Percentiles rank a stretch among this genome's conserved stretches.
phyloP scores from a whole-genome alignment of 1,140 invertebrate genomes.

The Hycleus phaleratus region DNA sequence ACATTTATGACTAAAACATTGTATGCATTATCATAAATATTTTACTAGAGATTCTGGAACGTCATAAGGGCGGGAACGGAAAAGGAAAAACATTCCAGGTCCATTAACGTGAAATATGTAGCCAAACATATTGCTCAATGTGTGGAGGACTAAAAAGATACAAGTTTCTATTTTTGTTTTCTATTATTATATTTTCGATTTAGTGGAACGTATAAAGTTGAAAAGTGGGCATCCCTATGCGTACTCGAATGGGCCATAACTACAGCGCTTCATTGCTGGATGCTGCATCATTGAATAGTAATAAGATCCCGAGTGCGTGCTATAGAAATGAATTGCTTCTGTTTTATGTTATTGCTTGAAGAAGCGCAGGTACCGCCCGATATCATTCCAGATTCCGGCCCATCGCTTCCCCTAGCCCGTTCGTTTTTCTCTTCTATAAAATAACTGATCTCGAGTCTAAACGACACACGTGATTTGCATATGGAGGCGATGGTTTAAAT shows the following conservation, averaged over 20 bases:
- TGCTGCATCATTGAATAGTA: conserved; percentile 38
- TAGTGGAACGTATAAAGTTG: too few species aligned
- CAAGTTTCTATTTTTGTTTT: too few species aligned
- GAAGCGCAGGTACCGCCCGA: conserved; percentile 8
- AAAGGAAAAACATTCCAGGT: too few species aligned
- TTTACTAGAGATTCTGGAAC: too few species aligned
- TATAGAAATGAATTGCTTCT: conserved; percentile 37
- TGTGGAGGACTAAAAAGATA: too few species aligned
- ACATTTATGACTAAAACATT: too few species aligned
- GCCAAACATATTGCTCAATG: too few species aligned
- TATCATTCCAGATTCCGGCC: conserved; percentile 10
- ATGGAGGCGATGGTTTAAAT: conserved; percentile 30
- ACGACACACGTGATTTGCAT: conserved; percentile 39
- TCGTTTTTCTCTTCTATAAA: conserved; percentile 25
- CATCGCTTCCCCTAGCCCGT: conserved; percentile 22
- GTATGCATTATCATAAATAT: too few species aligned
- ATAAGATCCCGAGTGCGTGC: conserved; percentile 35
- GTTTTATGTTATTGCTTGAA: conserved; percentile 34
- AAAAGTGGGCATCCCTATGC: background rate
- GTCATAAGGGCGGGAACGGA: too few species aligned
- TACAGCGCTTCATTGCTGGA: conserved; percentile 16
- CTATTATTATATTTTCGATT: too few species aligned
- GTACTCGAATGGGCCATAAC: conserved; percentile 25
- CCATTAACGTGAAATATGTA: too few species aligned
- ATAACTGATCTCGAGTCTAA: conserved; percentile 33